Evolutionary conservation across 2,888 invertebrate genomes (phyloP), one percentile per base, ranked within the genome.

Genomic region (Drepanosiphum platanoidis): DNA sequence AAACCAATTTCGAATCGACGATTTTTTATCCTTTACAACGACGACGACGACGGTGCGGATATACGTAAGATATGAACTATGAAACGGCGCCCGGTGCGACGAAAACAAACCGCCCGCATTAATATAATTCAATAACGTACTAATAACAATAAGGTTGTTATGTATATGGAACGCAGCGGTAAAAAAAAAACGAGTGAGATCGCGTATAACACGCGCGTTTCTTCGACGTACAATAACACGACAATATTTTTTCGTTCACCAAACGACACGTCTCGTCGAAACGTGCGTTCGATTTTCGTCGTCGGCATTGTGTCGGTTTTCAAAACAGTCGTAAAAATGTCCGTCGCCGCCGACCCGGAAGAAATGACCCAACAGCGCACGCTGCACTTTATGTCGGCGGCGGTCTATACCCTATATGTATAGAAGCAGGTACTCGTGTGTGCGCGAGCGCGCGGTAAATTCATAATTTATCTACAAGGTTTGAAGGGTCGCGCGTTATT

Each of bases 301-400:
- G 27, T 18, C 27, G 36, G 27, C 61, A 64, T 78, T 66, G 68
- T 42, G 46, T 66, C 66, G 46, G 64, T 78, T 18, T 61, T 39
- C 77, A 79, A 66, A 66, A 66, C 66, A 27, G 64, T 42, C 68
- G 15, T 68, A 68, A 68, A 58, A 79, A 79, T 34, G 66, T 79
- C 70, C 22, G 32, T 27, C 22, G 32, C 18, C 39, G 18, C 36
- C 61, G 39, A 36, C 7, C 34, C 64, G n/a, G 15, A 75, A 75
- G n/a, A 75, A 58, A 75, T 75, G 32, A 74, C n/a, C 74, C 30
- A 52, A 32, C 32, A 52, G 18, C 52, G 30, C 72, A 18, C 9
- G 22, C 42, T 32, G 32, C 5, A 11, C 32, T 22, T 7, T 9
- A 18, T 5, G 22, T 5, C 13, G 8, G 27, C 61, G 9, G 22